Percentiles rank a stretch among this genome's conserved stretches.
phyloP scores from a whole-genome alignment of 35 echinoderm and acorn worm genomes.

The Heliocidaris erythrogramma region DNA sequence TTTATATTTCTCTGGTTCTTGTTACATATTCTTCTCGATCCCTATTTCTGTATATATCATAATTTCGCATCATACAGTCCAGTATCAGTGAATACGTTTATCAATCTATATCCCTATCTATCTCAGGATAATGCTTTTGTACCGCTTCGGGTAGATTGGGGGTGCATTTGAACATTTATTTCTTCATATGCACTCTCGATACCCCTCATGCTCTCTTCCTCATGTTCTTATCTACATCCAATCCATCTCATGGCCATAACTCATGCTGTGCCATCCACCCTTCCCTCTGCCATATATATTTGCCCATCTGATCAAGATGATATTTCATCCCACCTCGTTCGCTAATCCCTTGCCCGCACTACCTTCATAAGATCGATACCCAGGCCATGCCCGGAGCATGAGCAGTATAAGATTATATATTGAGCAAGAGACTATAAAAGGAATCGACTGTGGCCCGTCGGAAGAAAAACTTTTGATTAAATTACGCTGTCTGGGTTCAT shows the following conservation, averaged over 20 bases:
- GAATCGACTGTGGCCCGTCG: background rate
- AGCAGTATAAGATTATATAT: background rate
- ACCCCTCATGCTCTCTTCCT: background rate
- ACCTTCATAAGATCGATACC: background rate
- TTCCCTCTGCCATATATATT: background rate
- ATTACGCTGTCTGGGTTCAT: background rate
- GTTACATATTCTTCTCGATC: too few relatives aligned
- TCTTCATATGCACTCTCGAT: too few relatives aligned
- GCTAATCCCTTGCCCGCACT: background rate
- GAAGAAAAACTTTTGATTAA: slow-evolving; percentile 1
- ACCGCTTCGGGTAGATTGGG: too few relatives aligned
- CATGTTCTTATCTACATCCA: background rate
- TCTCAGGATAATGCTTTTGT: too few relatives aligned
- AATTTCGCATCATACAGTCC: too few relatives aligned
- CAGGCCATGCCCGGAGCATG: background rate
- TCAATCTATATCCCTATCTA: too few relatives aligned
- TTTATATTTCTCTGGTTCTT: too few relatives aligned
- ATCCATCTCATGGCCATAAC: background rate
- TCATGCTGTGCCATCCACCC: background rate
- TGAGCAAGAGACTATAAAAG: background rate
- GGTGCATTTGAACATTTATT: too few relatives aligned
- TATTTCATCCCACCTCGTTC: slow-evolving; percentile 6
- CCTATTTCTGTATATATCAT: too few relatives aligned
- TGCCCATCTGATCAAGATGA: slow-evolving; percentile 2
- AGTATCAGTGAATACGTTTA: too few relatives aligned